Percentiles rank a stretch among this genome's conserved stretches.
Evolutionary conservation across 2,113 vertebrate genomes (phyloP).

Genomic region (Pseudonaja textilis): DNA sequence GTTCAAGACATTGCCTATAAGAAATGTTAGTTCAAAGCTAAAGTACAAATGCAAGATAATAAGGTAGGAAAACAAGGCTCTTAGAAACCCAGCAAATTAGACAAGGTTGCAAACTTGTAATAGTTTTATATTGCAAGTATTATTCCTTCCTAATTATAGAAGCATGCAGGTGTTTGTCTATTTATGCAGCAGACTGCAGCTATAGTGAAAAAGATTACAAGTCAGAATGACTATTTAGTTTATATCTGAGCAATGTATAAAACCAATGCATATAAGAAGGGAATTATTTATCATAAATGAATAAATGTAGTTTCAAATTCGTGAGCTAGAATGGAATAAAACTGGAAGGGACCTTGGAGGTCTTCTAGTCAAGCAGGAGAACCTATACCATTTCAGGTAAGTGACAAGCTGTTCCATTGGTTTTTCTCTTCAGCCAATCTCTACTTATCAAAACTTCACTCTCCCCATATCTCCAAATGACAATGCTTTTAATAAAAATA

Average conservation of each 20-base stretch:
- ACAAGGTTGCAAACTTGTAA: not conserved
- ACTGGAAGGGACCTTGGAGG: too few relatives aligned
- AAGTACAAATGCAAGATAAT: conserved; percentile 4
- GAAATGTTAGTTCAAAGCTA: conserved; percentile 19
- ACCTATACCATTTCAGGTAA: too few relatives aligned
- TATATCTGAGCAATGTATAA: rapidly evolving
- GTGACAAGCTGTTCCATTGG: too few relatives aligned
- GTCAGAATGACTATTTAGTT: rapidly evolving
- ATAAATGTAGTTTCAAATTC: conserved; percentile 14
- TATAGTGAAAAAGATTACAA: not conserved
- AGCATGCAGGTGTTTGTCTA: not conserved
- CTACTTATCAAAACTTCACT: too few relatives aligned
- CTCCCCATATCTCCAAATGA: too few relatives aligned
- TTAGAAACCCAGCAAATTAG: not conserved
- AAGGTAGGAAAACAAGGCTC: conserved; percentile 2
- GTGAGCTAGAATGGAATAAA: not conserved
- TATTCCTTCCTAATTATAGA: not conserved
- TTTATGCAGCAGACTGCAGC: not conserved
- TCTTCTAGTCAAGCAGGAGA: too few relatives aligned
- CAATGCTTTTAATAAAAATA: too few relatives aligned
- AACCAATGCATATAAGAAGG: not conserved
- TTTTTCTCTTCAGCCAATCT: too few relatives aligned
- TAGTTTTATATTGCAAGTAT: not conserved
- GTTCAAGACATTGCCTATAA: conserved; percentile 20
- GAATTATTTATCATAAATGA: conserved; percentile 26